These are phyloP conservation scores for Drosophila anomelani DNA, from an alignment of 2,888 invertebrate genomes.

Conservation along the genomic window DNA sequence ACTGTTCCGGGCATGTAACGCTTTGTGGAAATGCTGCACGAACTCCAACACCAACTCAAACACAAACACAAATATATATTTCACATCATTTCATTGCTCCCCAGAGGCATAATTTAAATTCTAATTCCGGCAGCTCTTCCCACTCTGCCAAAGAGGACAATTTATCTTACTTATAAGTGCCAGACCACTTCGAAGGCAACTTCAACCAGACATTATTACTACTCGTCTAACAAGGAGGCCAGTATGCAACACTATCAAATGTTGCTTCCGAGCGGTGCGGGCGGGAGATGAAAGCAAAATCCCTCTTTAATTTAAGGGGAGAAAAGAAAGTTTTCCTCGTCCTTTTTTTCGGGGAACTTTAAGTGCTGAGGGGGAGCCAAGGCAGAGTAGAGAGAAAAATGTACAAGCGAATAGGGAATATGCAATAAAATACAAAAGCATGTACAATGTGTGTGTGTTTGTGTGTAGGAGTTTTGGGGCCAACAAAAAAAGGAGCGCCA, in stretches of 20 bases:
- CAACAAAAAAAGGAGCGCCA: constrained; percentile 43
- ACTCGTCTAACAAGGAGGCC: constrained; percentile 53
- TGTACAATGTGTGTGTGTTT: constrained; percentile 30
- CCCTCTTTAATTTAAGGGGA: constrained; percentile 57
- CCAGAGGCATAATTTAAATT: constrained; percentile 69
- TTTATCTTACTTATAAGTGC: constrained; percentile 75
- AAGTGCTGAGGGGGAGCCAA: constrained; percentile 54
- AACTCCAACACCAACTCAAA: constrained; percentile 3
- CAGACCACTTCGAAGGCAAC: constrained; percentile 48
- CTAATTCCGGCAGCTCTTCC: constrained; percentile 65
- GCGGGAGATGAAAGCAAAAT: constrained; percentile 36
- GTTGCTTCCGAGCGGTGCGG: constrained; percentile 23
- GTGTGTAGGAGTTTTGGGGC: constrained; percentile 24
- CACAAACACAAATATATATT: constrained; percentile 22
- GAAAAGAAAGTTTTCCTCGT: constrained; percentile 40
- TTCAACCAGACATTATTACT: constrained; percentile 63
- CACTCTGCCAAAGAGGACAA: constrained; percentile 51
- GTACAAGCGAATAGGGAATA: constrained; percentile 77
- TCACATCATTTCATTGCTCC: constrained; percentile 45
- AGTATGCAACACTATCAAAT: constrained; percentile 75
- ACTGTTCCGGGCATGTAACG: constrained; percentile 4
- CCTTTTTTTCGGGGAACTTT: constrained; percentile 43
- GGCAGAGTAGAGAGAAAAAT: constrained; percentile 24
- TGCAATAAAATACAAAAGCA: constrained; percentile 77
- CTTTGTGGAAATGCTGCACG: constrained; percentile 2